phyloP scores from a whole-genome alignment of 2,113 vertebrate genomes.

The Hystrix brachyura region DNA sequence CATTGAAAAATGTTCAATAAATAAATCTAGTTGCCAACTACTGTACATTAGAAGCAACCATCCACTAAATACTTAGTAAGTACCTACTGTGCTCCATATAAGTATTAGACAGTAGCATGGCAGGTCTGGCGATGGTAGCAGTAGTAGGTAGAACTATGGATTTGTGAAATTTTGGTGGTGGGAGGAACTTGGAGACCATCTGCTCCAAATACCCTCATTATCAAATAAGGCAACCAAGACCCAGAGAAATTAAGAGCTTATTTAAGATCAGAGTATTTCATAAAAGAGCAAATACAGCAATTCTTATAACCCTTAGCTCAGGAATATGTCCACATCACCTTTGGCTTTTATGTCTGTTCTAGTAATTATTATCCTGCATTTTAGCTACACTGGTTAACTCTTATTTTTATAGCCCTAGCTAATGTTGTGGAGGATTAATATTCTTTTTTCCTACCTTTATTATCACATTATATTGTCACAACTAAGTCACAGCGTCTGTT shows the following conservation, averaged over 20 bases:
- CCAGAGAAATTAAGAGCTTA: not conserved
- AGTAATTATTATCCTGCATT: not conserved
- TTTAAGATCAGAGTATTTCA: not conserved
- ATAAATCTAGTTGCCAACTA: not conserved
- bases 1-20: not conserved
- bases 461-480: constrained; percentile 19
- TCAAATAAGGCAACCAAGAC: not conserved
- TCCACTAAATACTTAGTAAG: not conserved
- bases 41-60: not conserved
- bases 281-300: not conserved
- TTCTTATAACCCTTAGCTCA: not conserved
- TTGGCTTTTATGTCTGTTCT: not conserved
- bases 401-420: constrained; percentile 59
- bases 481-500: not conserved
- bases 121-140: too few species aligned
- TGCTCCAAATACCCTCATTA: not conserved
- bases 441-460: constrained; percentile 51
- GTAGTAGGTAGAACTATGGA: not conserved
- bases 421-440: constrained; percentile 53
- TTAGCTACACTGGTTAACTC: constrained; percentile 38
- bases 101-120: not conserved
- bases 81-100: not conserved
- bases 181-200: not conserved
- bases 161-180: not conserved
- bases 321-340: not conserved